Conservation (phyloP, 2,888 invertebrate species). For the Drosophila eohydei region DNA sequence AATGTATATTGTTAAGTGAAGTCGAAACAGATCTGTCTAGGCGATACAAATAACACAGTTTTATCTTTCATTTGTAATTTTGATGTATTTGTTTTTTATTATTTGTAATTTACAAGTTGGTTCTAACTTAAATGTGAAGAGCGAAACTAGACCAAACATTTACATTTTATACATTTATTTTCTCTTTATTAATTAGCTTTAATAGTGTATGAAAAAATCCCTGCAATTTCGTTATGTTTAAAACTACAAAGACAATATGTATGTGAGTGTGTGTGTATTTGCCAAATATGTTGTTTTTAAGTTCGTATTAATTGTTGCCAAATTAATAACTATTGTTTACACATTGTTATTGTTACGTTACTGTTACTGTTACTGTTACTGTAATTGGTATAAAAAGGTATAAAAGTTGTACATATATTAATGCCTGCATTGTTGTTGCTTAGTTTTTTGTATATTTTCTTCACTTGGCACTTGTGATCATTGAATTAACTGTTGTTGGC, state of each 20-base stretch:
- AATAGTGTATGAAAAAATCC: conserved; percentile 73
- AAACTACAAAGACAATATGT: conserved; percentile 58
- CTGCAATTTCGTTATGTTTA: conserved; percentile 82
- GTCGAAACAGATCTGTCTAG: neutral
- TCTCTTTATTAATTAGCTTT: conserved; percentile 41
- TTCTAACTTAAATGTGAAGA: conserved; percentile 32
- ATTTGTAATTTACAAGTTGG: conserved; percentile 38
- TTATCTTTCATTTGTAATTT: conserved; percentile 29
- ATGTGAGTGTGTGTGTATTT: conserved; percentile 39
- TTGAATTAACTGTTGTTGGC: conserved; percentile 70
- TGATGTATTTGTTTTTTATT: conserved; percentile 13
- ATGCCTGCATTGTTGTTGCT: conserved; percentile 55
- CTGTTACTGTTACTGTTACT: conserved; percentile 25
- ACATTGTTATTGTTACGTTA: conserved; percentile 23
- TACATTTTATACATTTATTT: conserved; percentile 54
- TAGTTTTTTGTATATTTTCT: conserved; percentile 29
- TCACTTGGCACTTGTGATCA: conserved; percentile 62
- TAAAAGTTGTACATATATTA: conserved; percentile 52
- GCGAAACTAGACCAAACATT: conserved; percentile 35
- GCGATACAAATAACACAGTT: neutral
- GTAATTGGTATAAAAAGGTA: conserved; percentile 49
- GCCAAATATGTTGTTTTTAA: conserved; percentile 64
- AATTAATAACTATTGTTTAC: conserved; percentile 64
- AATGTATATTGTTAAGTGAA: neutral
- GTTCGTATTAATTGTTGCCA: conserved; percentile 61